These are phyloP conservation scores for Staurois parvus DNA, from an alignment of 2,797 vertebrate species.

Conservation along the genomic window DNA sequence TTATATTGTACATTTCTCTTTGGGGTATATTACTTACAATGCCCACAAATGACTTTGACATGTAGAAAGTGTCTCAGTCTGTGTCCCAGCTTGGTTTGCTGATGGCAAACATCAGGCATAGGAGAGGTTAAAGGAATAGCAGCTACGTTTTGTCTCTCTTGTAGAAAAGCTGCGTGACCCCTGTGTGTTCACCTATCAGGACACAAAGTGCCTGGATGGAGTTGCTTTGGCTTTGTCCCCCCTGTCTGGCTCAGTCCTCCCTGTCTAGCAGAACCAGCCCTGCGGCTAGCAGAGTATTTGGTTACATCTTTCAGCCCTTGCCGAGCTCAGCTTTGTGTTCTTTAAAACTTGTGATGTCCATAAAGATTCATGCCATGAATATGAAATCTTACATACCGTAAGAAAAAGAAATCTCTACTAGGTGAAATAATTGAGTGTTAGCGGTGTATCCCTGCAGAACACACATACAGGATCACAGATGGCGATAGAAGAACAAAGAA, in stretches of 20 bases:
- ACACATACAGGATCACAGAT: constrained; percentile 47
- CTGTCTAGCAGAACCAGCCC: constrained; percentile 77
- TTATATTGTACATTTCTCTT: no score
- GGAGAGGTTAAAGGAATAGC: constrained; percentile 30
- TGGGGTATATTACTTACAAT: no score
- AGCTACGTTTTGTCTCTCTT: neutral
- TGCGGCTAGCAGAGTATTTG: constrained; percentile 75
- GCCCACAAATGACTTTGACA: no score
- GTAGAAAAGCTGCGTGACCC: constrained; percentile 89
- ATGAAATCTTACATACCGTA: constrained; percentile 64
- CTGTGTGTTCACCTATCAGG: constrained; percentile 80
- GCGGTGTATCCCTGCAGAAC: neutral
- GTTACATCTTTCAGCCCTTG: constrained; percentile 69
- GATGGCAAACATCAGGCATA: neutral
- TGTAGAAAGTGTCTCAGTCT: neutral
- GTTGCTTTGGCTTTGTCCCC: constrained; percentile 59
- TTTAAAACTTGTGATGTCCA: constrained; percentile 3
- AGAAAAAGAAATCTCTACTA: constrained; percentile 40
- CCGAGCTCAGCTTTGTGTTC: neutral
- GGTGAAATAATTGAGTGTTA: neutral
- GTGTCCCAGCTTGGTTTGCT: neutral
- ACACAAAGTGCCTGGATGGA: constrained; percentile 89
- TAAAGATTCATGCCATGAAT: neutral
- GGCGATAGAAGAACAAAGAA: constrained; percentile 62
- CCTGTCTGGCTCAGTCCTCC: constrained; percentile 91